These are phyloP conservation scores for Steinernema hermaphroditum DNA, from an alignment of 2,888 invertebrate species.

Conservation along the genomic window DNA sequence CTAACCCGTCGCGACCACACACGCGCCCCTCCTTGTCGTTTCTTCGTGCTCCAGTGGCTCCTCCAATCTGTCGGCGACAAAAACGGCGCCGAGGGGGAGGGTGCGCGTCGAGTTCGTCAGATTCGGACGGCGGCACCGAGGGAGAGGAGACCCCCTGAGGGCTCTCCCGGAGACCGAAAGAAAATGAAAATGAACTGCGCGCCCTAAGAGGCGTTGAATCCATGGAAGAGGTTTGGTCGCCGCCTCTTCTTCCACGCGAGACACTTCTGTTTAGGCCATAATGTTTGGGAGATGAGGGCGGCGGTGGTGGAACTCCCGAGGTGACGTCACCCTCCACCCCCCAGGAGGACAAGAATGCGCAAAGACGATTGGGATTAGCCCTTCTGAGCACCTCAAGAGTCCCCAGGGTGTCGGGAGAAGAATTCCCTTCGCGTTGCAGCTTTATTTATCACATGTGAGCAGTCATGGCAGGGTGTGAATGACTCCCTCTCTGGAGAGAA, in stretches of 20 bases:
- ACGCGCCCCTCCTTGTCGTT: neutral
- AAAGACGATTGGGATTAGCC: slow-evolving; percentile 30
- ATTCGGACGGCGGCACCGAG: neutral
- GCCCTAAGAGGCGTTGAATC: neutral
- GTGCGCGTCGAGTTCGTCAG: slow-evolving; percentile 12
- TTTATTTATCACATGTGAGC: too few relatives aligned
- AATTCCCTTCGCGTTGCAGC: too few relatives aligned
- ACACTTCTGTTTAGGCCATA: too few relatives aligned
- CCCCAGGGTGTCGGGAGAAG: slow-evolving; percentile 14
- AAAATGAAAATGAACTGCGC: slow-evolving; percentile 16
- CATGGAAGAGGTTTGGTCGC: neutral
- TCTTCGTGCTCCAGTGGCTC: neutral
- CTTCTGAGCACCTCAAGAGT: neutral
- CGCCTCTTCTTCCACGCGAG: slow-evolving; percentile 2
- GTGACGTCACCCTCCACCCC: slow-evolving; percentile 1
- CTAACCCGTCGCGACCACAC: slow-evolving; percentile 30
- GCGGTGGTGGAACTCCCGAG: slow-evolving; percentile 21
- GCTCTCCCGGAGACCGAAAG: neutral
- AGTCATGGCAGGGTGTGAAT: too few relatives aligned
- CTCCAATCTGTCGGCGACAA: slow-evolving; percentile 16
- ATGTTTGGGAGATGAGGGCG: neutral
- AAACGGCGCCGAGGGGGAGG: neutral
- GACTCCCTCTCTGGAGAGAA: too few relatives aligned
- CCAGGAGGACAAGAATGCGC: slow-evolving; percentile 1
- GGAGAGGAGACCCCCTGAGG: neutral